Base-by-base conservation (phyloP, 2,888 invertebrate species). In the Anorthoa munda region DNA sequence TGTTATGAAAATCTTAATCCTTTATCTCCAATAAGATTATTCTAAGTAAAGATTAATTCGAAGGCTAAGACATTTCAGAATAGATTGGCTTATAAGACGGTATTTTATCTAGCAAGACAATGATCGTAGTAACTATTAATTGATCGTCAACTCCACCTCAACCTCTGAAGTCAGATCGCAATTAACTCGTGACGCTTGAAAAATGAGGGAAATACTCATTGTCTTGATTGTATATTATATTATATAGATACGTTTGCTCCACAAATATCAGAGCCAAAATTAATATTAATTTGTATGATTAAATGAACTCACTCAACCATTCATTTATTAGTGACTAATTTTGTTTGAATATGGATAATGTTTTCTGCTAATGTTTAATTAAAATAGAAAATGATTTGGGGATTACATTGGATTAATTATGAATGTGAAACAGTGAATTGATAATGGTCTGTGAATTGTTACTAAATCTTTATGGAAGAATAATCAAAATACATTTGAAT, bases 101-200 rank as follows among this genome's bases (percentile, higher is more conserved):
- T 46, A 55, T 46, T 68, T 68, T 80, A 79, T 83, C 53, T 72
- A 68, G 72, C 80, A 82, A 77, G 85, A 84, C 81, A 88, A 85
- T 86, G 58, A 68, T 66, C 56, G 65, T 56, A 72, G 77, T 80
- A 70, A 60, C 50, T 70, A 77, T 81, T 84, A 89, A 91, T 87
- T 84, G 78, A 82, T 74, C 77, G 68, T 85, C 77, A 82, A 81
- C 82, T 79, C 73, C 73, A 83, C 76, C 82, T 86, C 75, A 83
- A 77, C 79, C 78, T 83, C 72, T 81, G 58, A 66, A 84, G 79
- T 79, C 66, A 82, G 48, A 73, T 80, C 65, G 79, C 80, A 81
- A 79, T 76, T 81, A 89, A 68, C 73, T 77, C 61, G 53, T 81
- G 74, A 70, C 71, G 69, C 55, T 61, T 75, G 77, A 67, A 58